These are phyloP conservation scores for Azemiops feae DNA, from an alignment of 2,113 vertebrate genomes.

Conservation along the genomic window DNA sequence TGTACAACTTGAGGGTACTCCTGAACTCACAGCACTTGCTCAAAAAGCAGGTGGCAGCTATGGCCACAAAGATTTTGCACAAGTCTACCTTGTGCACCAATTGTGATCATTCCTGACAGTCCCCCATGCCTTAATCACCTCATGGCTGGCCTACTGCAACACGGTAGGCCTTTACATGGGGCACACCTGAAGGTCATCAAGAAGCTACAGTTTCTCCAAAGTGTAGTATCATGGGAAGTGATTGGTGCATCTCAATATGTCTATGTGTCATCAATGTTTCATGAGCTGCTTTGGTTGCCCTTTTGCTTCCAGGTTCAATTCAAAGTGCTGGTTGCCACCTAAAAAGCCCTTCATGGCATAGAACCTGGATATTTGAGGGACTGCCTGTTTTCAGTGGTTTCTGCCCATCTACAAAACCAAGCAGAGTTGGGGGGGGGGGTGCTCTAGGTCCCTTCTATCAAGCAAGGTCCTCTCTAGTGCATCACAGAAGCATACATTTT, in stretches of 20 bases:
- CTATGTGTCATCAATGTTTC: not conserved
- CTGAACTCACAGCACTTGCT: not conserved
- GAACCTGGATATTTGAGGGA: not conserved
- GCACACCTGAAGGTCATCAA: not conserved
- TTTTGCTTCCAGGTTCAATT: not conserved
- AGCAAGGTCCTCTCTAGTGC: not conserved
- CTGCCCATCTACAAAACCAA: not conserved
- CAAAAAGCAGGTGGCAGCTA: not conserved
- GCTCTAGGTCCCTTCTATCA: not conserved
- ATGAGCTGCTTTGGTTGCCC: not conserved
- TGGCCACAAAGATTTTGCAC: not conserved
- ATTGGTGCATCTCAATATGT: not conserved
- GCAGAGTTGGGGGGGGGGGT: not conserved
- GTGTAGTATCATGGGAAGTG: not conserved
- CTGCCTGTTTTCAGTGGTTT: not conserved
- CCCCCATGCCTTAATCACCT: not conserved
- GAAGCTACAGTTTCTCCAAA: not conserved
- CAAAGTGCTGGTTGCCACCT: not conserved
- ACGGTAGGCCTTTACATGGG: not conserved
- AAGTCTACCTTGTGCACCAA: not conserved
- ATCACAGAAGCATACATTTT: not conserved
- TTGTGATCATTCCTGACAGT: not conserved
- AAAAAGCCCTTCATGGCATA: not conserved
- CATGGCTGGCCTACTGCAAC: not conserved
- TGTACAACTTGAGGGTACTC: not conserved